phyloP scores from a whole-genome alignment of 2,797 vertebrate species.

The Knipowitschia caucasica region DNA sequence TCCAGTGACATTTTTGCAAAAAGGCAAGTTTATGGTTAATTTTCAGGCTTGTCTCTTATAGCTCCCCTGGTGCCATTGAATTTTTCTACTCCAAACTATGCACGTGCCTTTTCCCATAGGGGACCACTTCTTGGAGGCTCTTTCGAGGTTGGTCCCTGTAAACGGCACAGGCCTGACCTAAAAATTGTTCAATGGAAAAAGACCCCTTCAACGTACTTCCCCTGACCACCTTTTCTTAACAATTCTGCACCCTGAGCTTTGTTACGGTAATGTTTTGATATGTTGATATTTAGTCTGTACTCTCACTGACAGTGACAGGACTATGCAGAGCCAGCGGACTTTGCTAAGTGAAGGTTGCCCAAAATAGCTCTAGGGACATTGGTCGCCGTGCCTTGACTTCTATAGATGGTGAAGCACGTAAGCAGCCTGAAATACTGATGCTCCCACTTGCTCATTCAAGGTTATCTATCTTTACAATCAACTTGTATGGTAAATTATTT shows the following conservation, averaged over 20 bases:
- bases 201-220: too few species aligned
- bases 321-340: slow-evolving; percentile 70
- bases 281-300: slow-evolving; percentile 25
- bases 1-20: too few species aligned
- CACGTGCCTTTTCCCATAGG: too few species aligned
- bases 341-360: slow-evolving; percentile 75
- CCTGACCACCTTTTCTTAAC: too few species aligned
- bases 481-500: slow-evolving; percentile 1
- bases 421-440: slow-evolving; percentile 84
- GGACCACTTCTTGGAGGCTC: too few species aligned
- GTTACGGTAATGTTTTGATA: not conserved
- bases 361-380: slow-evolving; percentile 86
- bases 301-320: slow-evolving; percentile 72
- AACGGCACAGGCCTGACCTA: too few species aligned
- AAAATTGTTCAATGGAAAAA: too few species aligned
- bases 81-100: too few species aligned
- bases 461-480: slow-evolving; percentile 81
- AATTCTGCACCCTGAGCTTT: not conserved
- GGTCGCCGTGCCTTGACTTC: slow-evolving; percentile 87
- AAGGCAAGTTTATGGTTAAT: too few species aligned
- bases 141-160: too few species aligned
- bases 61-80: too few species aligned
- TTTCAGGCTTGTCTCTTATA: too few species aligned
- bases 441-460: slow-evolving; percentile 85
- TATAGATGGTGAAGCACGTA: slow-evolving; percentile 97